Evolutionary conservation across 2,797 vertebrate species (phyloP), one percentile per base, ranked within the genome.

Genomic region (Heteromormyrus szaboi): DNA sequence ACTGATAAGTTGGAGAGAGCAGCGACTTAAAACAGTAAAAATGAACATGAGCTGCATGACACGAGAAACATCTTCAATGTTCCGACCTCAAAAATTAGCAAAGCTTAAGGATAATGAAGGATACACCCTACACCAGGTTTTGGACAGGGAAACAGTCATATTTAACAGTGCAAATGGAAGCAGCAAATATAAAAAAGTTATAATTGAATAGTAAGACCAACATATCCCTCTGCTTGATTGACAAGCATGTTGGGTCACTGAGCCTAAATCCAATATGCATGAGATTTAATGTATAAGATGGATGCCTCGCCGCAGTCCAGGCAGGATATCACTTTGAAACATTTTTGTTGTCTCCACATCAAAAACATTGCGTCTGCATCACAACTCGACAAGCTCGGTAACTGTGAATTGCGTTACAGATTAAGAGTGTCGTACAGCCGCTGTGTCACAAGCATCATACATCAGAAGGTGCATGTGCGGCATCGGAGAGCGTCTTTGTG

Each of bases 131-230:
- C 92, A 93, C 90, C 83, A 89, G 90, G 90, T 85, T 92, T 90
- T 88, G 90, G 91, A 90, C 92, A 88, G 91, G 22, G 90, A 90
- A 90, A 89, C 91, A 88, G 87, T 90, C 91, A 89, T 92, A 92
- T 92, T 93, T 89, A 90, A 90, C 90, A 87, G 92, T 93, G 37
- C 37, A 37, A 37, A 37, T 2, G 3, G 3, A 37, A 94, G 25
- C 87, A 91, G 93, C 94, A 94, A 90, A 85, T 91, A 48, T 76
- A 90, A 81, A 54, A 59, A 59, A 88, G 25, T 8, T 22, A 2
- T 22, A 12, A 9, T 14, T 25, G 48, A 79, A 88, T 81, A 7
- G 48, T n/a, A 41, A 50, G 5, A 88, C 37, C 22, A 12, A 14
- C 29, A 46, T 56, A 41, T 37, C 33, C 25, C 50, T 25, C 46